These are phyloP conservation scores for Salminus brasiliensis DNA, from an alignment of 2,113 vertebrate genomes.

Conservation along the genomic window DNA sequence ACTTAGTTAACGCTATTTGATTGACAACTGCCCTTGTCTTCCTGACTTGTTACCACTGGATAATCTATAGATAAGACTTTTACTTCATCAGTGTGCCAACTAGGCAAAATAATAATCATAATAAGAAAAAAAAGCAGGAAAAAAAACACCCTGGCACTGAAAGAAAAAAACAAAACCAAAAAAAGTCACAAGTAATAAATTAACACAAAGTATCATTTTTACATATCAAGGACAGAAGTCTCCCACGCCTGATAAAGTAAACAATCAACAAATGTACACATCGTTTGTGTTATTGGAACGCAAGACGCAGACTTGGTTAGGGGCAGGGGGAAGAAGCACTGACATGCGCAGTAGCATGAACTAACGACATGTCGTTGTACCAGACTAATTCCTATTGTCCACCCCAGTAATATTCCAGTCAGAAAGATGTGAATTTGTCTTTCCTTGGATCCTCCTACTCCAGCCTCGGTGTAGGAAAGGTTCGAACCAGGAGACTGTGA, in stretches of 20 bases:
- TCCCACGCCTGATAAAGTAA: constrained; percentile 21
- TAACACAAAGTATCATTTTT: constrained; percentile 42
- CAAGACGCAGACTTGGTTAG: neutral
- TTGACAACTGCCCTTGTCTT: neutral
- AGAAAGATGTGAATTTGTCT: neutral
- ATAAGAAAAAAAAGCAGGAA: neutral
- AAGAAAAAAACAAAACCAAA: constrained; percentile 34
- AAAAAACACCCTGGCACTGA: neutral
- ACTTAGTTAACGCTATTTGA: constrained; percentile 40
- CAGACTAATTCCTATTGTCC: neutral
- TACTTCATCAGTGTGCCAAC: constrained; percentile 41
- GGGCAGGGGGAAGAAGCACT: constrained; percentile 36
- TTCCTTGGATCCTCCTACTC: neutral
- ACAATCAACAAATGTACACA: constrained; percentile 18
- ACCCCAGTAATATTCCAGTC: neutral
- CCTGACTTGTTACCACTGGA: neutral
- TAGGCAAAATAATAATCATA: constrained; percentile 9
- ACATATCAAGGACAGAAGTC: constrained; percentile 9
- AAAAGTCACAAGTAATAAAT: constrained; percentile 45
- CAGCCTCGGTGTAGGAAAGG: neutral
- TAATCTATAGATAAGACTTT: constrained; percentile 5
- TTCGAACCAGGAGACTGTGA: neutral
- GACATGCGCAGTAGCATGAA: neutral
- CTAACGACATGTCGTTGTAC: neutral
- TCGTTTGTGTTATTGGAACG: neutral